phyloP scores from a whole-genome alignment of 1,140 invertebrate species.

The Ridgeia piscesae region DNA sequence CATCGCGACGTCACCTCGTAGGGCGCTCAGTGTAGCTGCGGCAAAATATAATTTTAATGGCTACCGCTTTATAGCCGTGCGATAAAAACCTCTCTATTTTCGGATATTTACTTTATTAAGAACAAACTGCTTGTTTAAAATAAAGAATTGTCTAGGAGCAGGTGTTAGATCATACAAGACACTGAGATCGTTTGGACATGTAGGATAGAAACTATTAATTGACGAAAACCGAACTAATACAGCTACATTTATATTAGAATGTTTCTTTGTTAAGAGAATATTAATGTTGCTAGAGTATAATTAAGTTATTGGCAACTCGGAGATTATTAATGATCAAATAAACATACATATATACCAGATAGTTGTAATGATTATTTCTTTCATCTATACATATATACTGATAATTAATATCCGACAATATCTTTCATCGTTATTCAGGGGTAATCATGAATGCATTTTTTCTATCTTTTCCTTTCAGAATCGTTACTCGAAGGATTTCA shows the following conservation, averaged over 20 bases:
- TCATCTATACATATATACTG: no score
- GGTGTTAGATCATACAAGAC: not conserved
- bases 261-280: not conserved
- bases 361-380: not conserved
- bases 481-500: no score
- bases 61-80: not conserved
- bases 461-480: no score
- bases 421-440: no score
- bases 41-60: not conserved
- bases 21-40: not conserved
- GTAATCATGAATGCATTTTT: no score
- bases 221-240: not conserved
- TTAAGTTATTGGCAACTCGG: not conserved
- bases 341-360: not conserved
- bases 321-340: not conserved
- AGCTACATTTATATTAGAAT: not conserved
- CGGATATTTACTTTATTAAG: not conserved
- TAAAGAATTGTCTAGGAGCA: not conserved
- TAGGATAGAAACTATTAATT: not conserved
- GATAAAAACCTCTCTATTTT: not conserved
- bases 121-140: not conserved
- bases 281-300: not conserved
- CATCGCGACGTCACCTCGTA: not conserved
- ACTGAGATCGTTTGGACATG: not conserved
- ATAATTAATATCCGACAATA: no score